Conservation (phyloP, 2,113 vertebrate genomes). For the Menidia beryllina region DNA sequence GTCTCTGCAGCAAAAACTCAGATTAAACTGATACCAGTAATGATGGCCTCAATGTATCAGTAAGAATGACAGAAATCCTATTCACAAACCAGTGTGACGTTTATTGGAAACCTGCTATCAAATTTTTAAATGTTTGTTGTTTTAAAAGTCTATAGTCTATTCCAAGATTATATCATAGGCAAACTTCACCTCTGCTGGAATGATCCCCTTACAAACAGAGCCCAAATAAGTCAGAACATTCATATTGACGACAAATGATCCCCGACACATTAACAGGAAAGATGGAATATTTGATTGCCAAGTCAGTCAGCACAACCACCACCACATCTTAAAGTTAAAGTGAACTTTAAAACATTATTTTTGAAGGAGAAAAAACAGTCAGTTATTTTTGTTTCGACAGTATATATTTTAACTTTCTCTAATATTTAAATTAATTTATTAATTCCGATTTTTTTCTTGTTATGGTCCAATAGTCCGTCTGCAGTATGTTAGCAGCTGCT, state of each 20-base stretch:
- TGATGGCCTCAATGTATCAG: neutral
- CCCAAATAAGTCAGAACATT: neutral
- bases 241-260: neutral
- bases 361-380: no score
- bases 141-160: neutral
- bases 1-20: neutral
- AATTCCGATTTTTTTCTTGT: slow-evolving; percentile 2
- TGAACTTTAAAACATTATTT: no score
- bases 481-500: neutral
- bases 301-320: no score
- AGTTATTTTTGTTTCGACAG: no score
- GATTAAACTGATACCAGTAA: neutral
- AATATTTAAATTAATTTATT: slow-evolving; percentile 5
- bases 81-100: neutral
- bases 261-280: neutral
- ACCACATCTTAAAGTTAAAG: no score
- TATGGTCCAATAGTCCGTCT: neutral
- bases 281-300: no score
- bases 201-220: neutral
- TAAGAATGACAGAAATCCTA: neutral
- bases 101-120: neutral
- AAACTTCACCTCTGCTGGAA: neutral
- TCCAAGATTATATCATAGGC: neutral
- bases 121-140: neutral
- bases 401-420: slow-evolving; percentile 21